phyloP scores from a whole-genome alignment of 1,140 invertebrate species.

The Coptotermes formosanus region DNA sequence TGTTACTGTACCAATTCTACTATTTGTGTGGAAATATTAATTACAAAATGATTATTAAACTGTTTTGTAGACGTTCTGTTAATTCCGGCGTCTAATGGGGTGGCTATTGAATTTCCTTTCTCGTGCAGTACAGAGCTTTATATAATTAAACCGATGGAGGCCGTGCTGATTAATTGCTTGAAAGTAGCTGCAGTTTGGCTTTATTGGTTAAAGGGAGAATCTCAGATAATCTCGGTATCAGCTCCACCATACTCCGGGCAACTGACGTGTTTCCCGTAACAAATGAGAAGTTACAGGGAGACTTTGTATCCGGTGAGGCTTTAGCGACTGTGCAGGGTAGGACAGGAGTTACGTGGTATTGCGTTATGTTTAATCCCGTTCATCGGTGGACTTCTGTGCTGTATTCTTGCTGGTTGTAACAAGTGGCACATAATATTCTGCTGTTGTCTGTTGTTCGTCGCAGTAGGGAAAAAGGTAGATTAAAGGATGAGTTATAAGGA shows the following conservation, averaged over 20 bases:
- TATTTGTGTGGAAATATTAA: not conserved
- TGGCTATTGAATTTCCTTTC: slow-evolving; percentile 1
- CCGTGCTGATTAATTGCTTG: not conserved
- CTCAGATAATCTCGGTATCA: not conserved
- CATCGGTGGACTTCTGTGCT: too few species aligned
- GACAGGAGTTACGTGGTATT: too few species aligned
- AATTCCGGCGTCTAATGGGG: not conserved
- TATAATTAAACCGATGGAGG: not conserved
- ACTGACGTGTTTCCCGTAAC: not conserved
- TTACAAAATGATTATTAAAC: not conserved
- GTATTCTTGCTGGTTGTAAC: too few species aligned
- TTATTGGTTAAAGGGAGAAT: not conserved
- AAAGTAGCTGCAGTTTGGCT: not conserved
- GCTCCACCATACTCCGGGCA: not conserved
- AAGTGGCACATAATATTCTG: too few species aligned
- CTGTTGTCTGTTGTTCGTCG: too few species aligned
- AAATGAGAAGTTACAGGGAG: too few species aligned
- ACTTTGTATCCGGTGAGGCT: too few species aligned
- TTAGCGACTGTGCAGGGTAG: too few species aligned
- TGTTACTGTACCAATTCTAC: too few species aligned
- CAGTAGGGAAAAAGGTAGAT: too few species aligned
- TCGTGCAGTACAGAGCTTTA: not conserved
- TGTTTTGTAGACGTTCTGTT: not conserved
- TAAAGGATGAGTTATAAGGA: too few species aligned
- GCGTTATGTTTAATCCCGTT: too few species aligned